Percentiles rank a stretch among this genome's conserved stretches.
These are phyloP conservation scores for Patella pellucida DNA, from an alignment of 2,888 invertebrate species.

Conservation along the genomic window DNA sequence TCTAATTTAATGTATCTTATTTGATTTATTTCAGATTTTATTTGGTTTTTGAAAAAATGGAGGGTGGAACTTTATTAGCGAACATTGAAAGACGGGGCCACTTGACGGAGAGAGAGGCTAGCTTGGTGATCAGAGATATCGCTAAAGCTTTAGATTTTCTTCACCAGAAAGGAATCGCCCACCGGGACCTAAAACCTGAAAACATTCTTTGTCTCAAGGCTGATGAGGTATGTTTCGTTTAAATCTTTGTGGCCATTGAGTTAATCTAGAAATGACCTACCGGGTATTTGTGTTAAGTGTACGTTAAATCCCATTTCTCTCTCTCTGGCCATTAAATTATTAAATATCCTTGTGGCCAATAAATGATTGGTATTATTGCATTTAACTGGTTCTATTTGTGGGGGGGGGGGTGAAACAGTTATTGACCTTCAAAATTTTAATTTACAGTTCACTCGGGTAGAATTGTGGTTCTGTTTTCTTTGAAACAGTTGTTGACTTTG, in stretches of 20 bases:
- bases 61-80: conserved; percentile 90
- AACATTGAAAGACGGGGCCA: conserved; percentile 93
- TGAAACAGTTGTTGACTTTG: too few relatives aligned
- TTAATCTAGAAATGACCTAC: too few relatives aligned
- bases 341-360: too few relatives aligned
- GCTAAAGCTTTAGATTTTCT: conserved; percentile 94
- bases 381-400: neutral
- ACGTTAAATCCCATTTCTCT: too few relatives aligned
- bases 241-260: neutral
- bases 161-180: conserved; percentile 91
- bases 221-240: conserved; percentile 73
- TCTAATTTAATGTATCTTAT: too few relatives aligned
- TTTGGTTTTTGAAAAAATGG: conserved; percentile 97
- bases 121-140: conserved; percentile 92
- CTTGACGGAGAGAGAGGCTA: conserved; percentile 96
- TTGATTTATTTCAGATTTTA: conserved; percentile 77
- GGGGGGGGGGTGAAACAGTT: too few relatives aligned
- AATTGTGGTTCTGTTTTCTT: too few relatives aligned
- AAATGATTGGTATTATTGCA: too few relatives aligned
- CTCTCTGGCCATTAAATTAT: too few relatives aligned
- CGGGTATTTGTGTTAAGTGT: too few relatives aligned
- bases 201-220: conserved; percentile 94
- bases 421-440: too few relatives aligned
- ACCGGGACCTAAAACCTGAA: conserved; percentile 97
- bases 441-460: too few relatives aligned